Evolutionary conservation across 2,797 vertebrate genomes (phyloP), one percentile per base, ranked within the genome.

Genomic region (Gallinago nigripennis): DNA sequence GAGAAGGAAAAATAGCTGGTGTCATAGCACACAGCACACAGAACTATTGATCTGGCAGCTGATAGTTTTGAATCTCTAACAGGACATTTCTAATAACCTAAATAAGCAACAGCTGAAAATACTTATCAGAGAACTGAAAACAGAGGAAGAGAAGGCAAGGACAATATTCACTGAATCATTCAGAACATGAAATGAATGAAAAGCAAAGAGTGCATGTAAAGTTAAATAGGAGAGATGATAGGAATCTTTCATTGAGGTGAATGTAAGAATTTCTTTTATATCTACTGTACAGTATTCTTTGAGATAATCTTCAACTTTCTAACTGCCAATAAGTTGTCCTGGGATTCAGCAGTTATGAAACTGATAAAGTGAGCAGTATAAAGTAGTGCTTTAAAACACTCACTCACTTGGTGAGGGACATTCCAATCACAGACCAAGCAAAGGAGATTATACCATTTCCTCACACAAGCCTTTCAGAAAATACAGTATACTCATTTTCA

Each of bases 41-140:
- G 43, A 58, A 33, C 51, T 79, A 66, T 70, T 63, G 56, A 80
- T 93, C 51, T 71, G 71, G 35, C 48, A 92, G 80, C 28, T 90
- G 83, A 66, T 73, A 41, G 28, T 51, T 88, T 56, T 95, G 73
- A 80, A 86, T 77, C 16, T 88, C 60, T 71, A 68, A 56, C 17
- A 68, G 41, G 27, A 88, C 25, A 60, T 72, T 91, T 81, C 66
- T 72, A 73, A 84, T 66, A 84, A 39, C 14, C 23, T 79, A 80
- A 90, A 89, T 45, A 70, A 80, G 13, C 17, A 84, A 43, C 56
- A 93, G 35, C 60, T 85, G 83, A 92, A 90, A 92, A 93, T 64
- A 64, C 30, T 73, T 84, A 45, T 3, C 30, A 71, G 28, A 11
- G 6, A 86, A 73, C 77, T 9, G 24, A 61, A 77, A 82, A 69